These are phyloP conservation scores for Cyprinella venusta DNA, from an alignment of 2,797 vertebrate species.

Conservation along the genomic window DNA sequence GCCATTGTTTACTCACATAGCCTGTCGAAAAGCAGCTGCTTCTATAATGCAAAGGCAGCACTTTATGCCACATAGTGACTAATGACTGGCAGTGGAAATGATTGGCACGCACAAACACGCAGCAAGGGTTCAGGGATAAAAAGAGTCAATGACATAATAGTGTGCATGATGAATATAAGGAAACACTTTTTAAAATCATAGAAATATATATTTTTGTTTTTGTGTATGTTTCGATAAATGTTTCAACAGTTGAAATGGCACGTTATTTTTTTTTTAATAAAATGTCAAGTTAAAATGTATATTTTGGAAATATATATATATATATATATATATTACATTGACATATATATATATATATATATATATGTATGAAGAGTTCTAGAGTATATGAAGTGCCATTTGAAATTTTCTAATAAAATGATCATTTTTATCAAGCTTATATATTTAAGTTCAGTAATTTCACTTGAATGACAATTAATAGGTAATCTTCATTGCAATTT, in stretches of 20 bases:
- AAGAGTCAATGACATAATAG: background rate
- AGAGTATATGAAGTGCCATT: too few species aligned
- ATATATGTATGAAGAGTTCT: too few species aligned
- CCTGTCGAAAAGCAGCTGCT: constrained; percentile 89
- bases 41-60: constrained; percentile 80
- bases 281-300: too few species aligned
- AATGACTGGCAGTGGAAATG: constrained; percentile 72
- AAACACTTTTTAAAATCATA: background rate
- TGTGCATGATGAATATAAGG: background rate
- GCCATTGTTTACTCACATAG: constrained; percentile 71
- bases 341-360: too few species aligned
- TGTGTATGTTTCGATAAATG: background rate
- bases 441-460: too few species aligned
- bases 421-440: too few species aligned
- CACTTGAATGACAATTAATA: too few species aligned
- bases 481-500: too few species aligned
- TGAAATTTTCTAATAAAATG: too few species aligned
- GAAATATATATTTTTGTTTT: background rate
- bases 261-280: too few species aligned
- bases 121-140: background rate
- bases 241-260: background rate
- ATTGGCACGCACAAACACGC: constrained; percentile 48
- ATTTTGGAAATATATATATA: too few species aligned
- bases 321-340: too few species aligned
- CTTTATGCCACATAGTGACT: constrained; percentile 85